Percentiles rank a stretch among this genome's conserved stretches.
phyloP scores from a whole-genome alignment of 2,797 vertebrate genomes.

The Mormyrus hasselquistii region DNA sequence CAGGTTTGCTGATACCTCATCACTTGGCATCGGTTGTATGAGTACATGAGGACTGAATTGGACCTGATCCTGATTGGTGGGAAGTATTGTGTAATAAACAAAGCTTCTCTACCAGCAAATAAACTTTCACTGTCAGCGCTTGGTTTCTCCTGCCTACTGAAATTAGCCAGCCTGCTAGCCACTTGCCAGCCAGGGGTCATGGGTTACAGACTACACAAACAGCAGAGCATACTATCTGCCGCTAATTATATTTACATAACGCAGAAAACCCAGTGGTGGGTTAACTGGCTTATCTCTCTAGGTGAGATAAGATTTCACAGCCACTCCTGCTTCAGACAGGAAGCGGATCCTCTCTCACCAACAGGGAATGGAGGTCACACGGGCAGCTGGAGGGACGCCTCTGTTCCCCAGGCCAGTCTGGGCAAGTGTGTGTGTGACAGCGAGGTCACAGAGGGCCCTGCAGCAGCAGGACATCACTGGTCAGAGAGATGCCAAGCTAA shows the following conservation, averaged over 20 bases:
- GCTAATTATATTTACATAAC: not conserved
- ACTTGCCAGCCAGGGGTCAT: not conserved
- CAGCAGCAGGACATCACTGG: not conserved
- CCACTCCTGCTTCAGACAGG: not conserved
- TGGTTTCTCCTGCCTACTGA: not conserved
- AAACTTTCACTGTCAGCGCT: not conserved
- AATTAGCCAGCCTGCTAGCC: not conserved
- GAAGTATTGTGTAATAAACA: not conserved
- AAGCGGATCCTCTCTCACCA: not conserved
- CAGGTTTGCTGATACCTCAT: not conserved
- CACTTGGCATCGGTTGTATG: not conserved
- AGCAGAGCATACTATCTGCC: not conserved
- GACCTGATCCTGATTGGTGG: not conserved
- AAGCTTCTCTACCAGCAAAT: not conserved
- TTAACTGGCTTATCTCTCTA: not conserved
- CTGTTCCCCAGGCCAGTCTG: not conserved
- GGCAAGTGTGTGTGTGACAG: not conserved
- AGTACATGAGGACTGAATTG: not conserved
- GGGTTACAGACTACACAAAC: not conserved
- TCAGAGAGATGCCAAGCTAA: not conserved
- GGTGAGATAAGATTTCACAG: slow-evolving; percentile 1
- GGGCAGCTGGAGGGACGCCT: not conserved
- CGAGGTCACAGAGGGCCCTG: not conserved
- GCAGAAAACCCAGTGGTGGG: not conserved
- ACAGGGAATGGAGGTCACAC: not conserved